A percentile compares a stretch with the other conserved stretches of the same genome.
phyloP scores from a whole-genome alignment of 2,888 invertebrate genomes.

The Corythucha ciliata region DNA sequence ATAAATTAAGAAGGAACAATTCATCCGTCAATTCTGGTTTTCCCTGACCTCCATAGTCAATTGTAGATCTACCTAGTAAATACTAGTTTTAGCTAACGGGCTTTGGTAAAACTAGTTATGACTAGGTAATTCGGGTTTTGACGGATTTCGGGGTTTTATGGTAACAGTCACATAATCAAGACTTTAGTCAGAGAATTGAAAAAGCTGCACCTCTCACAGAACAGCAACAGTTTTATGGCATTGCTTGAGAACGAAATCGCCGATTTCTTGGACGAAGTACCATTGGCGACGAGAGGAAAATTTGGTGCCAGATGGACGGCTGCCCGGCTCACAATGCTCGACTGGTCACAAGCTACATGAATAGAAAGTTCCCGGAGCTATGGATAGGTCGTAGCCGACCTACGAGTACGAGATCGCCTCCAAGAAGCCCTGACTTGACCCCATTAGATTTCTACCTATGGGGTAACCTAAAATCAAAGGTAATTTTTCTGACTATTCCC shows the following conservation, averaged over 20 bases:
- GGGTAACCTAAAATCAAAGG: background rate
- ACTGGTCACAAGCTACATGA: background rate
- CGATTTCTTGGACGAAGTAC: background rate
- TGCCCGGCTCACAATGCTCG: background rate
- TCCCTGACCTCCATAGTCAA: too few relatives aligned
- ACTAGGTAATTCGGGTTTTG: too few relatives aligned
- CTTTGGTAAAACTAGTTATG: too few relatives aligned
- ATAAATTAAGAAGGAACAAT: too few relatives aligned
- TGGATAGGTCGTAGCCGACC: conserved; percentile 2
- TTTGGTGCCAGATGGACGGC: background rate
- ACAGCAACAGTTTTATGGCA: background rate
- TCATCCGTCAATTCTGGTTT: too few relatives aligned
- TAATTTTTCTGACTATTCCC: too few relatives aligned
- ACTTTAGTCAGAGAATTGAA: too few relatives aligned
- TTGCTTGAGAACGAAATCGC: background rate
- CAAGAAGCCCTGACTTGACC: background rate
- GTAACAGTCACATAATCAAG: too few relatives aligned
- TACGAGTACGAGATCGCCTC: background rate
- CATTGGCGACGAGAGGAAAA: background rate
- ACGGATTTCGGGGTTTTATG: too few relatives aligned
- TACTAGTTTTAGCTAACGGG: too few relatives aligned
- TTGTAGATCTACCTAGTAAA: too few relatives aligned
- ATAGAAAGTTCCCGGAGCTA: background rate
- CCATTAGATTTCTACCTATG: background rate
- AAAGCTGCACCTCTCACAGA: too few relatives aligned